Conservation (phyloP, 2,113 vertebrate species). For the Sakesphorus luctuosus region DNA sequence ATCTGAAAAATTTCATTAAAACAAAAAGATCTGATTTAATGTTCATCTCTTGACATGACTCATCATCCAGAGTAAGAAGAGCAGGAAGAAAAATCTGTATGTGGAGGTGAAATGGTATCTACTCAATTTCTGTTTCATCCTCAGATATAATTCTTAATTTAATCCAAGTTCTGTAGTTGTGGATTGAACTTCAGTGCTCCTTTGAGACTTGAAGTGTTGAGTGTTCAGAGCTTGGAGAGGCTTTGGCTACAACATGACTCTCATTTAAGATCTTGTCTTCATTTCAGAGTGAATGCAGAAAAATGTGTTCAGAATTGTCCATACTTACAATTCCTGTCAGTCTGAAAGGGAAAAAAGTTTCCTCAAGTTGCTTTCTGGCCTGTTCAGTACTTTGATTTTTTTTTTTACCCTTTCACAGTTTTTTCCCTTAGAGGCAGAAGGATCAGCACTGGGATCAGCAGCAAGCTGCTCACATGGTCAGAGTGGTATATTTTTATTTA, state of each 20-base stretch:
- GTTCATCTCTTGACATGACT: background rate
- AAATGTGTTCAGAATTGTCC: background rate
- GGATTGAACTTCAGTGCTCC: background rate
- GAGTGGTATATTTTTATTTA: conserved; percentile 17
- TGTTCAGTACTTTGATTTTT: background rate
- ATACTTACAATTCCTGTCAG: background rate
- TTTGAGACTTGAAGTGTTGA: background rate
- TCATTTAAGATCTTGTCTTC: background rate
- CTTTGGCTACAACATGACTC: background rate
- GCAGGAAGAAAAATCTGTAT: background rate
- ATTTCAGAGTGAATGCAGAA: background rate
- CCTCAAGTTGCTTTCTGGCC: background rate
- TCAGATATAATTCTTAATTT: background rate
- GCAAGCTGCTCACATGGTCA: background rate
- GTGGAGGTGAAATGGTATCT: background rate
- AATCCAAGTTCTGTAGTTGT: background rate
- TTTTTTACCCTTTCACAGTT: background rate
- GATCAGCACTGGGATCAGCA: background rate
- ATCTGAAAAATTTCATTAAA: background rate
- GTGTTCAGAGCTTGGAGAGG: background rate
- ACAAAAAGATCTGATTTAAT: background rate
- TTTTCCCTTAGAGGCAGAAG: background rate
- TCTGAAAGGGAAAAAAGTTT: background rate
- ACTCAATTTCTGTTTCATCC: background rate
- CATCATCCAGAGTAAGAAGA: background rate